Conservation (phyloP, 2,113 vertebrate genomes). For the Anarrhichthys ocellatus region DNA sequence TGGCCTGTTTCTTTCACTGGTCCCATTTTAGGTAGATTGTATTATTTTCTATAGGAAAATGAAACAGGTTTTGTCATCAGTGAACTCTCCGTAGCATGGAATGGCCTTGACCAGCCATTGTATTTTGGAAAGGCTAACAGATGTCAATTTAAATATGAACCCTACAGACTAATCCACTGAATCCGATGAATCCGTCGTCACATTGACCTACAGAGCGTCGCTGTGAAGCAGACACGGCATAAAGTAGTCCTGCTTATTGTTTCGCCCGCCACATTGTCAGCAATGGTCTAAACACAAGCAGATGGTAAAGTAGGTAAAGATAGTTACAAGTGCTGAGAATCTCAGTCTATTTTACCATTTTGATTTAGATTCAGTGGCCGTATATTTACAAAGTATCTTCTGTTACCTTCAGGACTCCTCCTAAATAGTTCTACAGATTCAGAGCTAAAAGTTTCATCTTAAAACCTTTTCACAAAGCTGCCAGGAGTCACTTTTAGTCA, state of each 20-base stretch:
- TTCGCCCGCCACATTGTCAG: background rate
- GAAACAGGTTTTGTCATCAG: background rate
- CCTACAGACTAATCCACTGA: background rate
- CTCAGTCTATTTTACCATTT: background rate
- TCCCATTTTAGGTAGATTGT: background rate
- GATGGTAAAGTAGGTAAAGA: background rate
- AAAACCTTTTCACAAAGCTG: background rate
- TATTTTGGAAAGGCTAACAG: background rate
- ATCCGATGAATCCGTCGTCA: background rate
- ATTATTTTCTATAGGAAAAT: background rate
- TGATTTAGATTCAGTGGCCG: background rate
- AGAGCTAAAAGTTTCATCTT: background rate
- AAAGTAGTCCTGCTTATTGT: background rate
- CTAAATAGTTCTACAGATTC: background rate
- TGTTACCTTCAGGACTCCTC: background rate
- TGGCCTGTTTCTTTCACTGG: background rate
- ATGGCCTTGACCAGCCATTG: background rate
- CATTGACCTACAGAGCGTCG: background rate
- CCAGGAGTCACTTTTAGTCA: background rate
- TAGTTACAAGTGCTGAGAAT: background rate
- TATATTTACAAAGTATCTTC: background rate
- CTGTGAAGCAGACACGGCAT: background rate
- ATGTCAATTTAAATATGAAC: background rate
- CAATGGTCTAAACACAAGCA: background rate
- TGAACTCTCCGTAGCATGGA: background rate